Conservation (phyloP, 2,113 vertebrate species). For the Poecilia latipinna region DNA sequence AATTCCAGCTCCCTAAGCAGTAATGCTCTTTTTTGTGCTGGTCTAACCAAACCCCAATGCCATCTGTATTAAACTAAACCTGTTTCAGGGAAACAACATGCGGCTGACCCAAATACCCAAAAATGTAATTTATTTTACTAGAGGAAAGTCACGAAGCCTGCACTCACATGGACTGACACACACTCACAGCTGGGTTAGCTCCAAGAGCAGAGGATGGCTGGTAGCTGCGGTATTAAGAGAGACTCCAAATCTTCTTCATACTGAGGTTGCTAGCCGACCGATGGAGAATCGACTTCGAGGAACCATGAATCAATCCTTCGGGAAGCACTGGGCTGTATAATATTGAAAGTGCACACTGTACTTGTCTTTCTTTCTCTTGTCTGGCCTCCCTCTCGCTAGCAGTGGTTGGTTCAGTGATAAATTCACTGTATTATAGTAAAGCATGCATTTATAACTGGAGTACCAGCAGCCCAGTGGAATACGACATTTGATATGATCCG, state of each 20-base stretch:
- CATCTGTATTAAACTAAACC: no score
- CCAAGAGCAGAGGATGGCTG: not conserved
- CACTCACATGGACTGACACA: not conserved
- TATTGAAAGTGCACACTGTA: not conserved
- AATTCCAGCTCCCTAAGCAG: no score
- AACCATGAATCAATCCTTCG: not conserved
- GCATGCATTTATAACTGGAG: not conserved
- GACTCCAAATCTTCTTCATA: not conserved
- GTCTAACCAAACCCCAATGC: no score
- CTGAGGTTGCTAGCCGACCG: not conserved
- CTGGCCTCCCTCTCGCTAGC: not conserved
- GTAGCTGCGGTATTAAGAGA: not conserved
- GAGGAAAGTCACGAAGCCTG: no score
- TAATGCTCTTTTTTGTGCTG: no score
- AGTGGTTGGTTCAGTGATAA: not conserved
- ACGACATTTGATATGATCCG: not conserved
- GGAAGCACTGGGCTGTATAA: slow-evolving; percentile 5
- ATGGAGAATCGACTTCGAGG: not conserved
- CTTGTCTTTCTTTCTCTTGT: slow-evolving; percentile 17
- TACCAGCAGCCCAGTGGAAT: not conserved
- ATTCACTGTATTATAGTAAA: not conserved
- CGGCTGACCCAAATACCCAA: no score
- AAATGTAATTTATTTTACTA: no score
- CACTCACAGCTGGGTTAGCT: not conserved
- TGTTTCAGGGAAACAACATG: no score